phyloP scores from a whole-genome alignment of 2,113 vertebrate species.

The Apus apus region DNA sequence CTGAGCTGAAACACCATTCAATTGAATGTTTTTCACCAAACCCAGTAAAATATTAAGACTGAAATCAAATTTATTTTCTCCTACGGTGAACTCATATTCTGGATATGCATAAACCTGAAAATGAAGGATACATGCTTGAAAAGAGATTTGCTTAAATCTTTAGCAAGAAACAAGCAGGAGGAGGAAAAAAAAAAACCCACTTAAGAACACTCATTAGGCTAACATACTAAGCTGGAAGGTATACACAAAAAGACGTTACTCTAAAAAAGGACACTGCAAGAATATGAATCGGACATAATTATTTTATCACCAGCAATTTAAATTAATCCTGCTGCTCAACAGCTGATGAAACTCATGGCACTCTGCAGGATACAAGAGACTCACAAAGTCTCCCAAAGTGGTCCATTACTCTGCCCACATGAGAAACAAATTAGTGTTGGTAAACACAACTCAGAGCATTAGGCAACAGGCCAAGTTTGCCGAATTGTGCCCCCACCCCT shows the following conservation, averaged over 20 bases:
- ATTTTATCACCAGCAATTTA: background rate
- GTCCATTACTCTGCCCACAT: background rate
- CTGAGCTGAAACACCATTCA: background rate
- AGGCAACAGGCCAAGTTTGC: background rate
- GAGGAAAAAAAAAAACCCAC: background rate
- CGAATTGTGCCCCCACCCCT: background rate
- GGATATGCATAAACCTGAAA: background rate
- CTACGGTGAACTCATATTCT: background rate
- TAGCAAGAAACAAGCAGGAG: background rate
- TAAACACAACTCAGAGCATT: background rate
- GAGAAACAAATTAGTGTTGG: background rate
- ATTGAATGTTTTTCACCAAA: background rate
- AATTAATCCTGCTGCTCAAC: background rate
- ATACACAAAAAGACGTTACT: background rate
- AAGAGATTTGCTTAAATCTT: background rate
- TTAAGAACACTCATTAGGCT: background rate
- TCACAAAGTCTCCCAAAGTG: rapidly evolving
- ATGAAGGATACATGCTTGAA: background rate
- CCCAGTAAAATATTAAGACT: background rate
- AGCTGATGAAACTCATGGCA: background rate
- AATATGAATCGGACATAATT: background rate
- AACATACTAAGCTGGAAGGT: background rate
- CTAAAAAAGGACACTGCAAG: background rate
- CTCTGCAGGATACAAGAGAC: background rate
- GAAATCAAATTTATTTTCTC: background rate